These are phyloP conservation scores for Manis javanica DNA, from an alignment of 2,797 vertebrate species.

Conservation along the genomic window DNA sequence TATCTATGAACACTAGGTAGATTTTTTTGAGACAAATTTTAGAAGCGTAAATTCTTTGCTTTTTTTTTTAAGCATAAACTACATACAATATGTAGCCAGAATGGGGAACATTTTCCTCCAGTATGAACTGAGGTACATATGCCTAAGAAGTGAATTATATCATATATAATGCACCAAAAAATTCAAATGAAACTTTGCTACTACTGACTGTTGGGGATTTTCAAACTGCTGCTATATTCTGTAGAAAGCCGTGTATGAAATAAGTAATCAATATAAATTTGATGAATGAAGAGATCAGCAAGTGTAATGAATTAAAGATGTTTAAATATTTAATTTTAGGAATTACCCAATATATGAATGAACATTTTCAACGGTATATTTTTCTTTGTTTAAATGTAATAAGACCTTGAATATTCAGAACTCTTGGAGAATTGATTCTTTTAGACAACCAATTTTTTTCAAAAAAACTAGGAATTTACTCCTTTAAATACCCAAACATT, in stretches of 20 bases:
- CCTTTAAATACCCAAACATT: not conserved
- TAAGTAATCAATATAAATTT: constrained; percentile 10
- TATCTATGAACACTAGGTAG: not conserved
- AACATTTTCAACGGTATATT: not conserved
- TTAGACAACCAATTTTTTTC: not conserved
- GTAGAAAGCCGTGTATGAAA: not conserved
- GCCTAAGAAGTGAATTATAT: not conserved
- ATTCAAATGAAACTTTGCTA: not conserved
- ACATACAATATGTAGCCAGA: not conserved
- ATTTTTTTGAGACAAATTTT: not conserved
- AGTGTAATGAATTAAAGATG: not conserved
- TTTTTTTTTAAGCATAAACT: too few species aligned
- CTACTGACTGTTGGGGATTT: not conserved
- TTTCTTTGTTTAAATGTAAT: constrained; percentile 23
- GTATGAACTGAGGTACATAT: not conserved
- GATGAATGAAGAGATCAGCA: not conserved
- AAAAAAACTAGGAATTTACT: not conserved
- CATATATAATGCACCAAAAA: not conserved
- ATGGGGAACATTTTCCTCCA: not conserved
- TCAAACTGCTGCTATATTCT: not conserved
- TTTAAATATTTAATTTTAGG: not conserved
- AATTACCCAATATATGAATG: not conserved
- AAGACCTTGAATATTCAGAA: constrained; percentile 6
- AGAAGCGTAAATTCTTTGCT: not conserved
- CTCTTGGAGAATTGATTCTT: not conserved